Evolutionary conservation across 2,888 invertebrate species (phyloP), one percentile per base, ranked within the genome.

Genomic region (Melikaiella ostensackeni): DNA sequence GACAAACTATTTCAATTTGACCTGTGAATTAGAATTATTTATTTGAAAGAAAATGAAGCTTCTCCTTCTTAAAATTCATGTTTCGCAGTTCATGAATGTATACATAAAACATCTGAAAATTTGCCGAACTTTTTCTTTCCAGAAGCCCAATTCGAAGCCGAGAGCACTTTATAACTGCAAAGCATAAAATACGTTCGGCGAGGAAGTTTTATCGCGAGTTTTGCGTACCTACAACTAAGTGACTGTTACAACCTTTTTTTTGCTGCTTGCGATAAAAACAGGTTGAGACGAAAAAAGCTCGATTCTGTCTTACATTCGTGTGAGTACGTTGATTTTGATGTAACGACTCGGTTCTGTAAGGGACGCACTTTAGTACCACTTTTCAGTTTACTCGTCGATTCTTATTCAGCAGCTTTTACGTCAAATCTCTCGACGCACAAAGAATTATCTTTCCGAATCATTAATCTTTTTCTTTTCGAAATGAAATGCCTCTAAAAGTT

Each of bases 391-490:
- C 63, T 30, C 21, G 11, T 8, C 57, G 21, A 21, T 38, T 62
- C 35, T 38, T 16, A 38, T 61, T 55, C 42, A 16, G 57, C 35
- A 46, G 42, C 21, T 75, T 70, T 70, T 61, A 35, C 21, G 24
- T 50, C 35, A 27, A 59, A 63, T 55, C 64, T 74, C 35, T 42
- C 63, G 57, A 21, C n/a, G 33, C 30, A 46, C 35, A 27, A 66
- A 46, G 24, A 46, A 61, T 62, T 61, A 74, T 79, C 63, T 79
- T 79, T 75, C 74, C 33, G 50, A 76, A 64, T 79, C 61, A 74
- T 79, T 79, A 75, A 73, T 63, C 75, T 74, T 35, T 50, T 66
- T 75, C 38, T 70, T 11, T 33, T 62, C 13, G 55, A 75, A 75
- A 75, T 50, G 50, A 75, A 33, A 64, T 19, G 46, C 8, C 46